Percentiles rank a stretch among this genome's conserved stretches.
Evolutionary conservation across 2,113 vertebrate species (phyloP).

Genomic region (Aegotheles bennettii): DNA sequence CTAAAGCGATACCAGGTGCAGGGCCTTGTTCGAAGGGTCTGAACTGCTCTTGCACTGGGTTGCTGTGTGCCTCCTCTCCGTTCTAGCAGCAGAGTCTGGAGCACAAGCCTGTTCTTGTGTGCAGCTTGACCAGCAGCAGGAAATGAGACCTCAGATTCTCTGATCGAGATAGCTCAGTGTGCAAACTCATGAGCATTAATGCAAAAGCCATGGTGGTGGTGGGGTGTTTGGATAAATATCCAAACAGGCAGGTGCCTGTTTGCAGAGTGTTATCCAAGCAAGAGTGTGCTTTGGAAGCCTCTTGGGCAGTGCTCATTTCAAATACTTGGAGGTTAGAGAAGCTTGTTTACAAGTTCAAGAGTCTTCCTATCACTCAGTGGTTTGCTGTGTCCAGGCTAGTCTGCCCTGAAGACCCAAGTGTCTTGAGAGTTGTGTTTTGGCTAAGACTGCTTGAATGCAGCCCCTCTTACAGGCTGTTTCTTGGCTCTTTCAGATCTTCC

Average conservation of each 20-base stretch:
- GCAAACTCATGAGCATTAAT: not conserved
- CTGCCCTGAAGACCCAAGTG: not conserved
- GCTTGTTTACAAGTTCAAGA: not conserved
- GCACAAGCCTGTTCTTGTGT: not conserved
- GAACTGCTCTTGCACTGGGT: not conserved
- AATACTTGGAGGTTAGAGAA: not conserved
- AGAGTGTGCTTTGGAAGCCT: not conserved
- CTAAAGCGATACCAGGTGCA: not conserved
- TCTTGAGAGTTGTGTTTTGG: not conserved
- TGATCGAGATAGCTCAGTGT: not conserved
- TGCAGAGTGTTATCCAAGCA: not conserved
- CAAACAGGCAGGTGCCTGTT: not conserved
- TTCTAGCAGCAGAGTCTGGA: not conserved
- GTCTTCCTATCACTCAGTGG: not conserved
- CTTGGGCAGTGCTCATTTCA: not conserved
- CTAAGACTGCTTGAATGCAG: not conserved
- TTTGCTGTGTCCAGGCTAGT: not conserved
- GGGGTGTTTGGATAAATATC: not conserved
- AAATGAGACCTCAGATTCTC: conserved; percentile 32
- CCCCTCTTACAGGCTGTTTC: not conserved
- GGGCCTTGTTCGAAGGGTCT: not conserved
- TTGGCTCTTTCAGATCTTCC: conserved; percentile 87
- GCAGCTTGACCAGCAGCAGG: conserved; percentile 18
- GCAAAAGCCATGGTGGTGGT: not conserved
- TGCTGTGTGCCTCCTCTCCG: not conserved